Evolutionary conservation across 2,113 vertebrate genomes (phyloP).

Genomic region (Pseudonaja textilis): DNA sequence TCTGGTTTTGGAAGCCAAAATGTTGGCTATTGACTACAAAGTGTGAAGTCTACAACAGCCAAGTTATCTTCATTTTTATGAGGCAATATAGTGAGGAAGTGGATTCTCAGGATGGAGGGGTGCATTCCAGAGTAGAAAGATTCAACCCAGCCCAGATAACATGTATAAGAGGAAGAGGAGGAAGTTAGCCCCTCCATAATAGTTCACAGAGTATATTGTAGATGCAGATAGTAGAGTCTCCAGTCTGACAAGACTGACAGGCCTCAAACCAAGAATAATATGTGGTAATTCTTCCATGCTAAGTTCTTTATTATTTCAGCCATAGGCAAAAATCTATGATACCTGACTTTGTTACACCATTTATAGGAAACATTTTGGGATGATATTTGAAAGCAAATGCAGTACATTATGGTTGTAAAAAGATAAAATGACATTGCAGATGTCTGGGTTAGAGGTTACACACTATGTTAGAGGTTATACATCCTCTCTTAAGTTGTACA

Average conservation of each 20-base stretch:
- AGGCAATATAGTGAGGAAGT: neutral
- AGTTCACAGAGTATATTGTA: neutral
- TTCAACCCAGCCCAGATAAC: neutral
- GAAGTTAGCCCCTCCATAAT: neutral
- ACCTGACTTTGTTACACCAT: neutral
- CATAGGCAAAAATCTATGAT: neutral
- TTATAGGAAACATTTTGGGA: neutral
- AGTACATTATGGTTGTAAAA: neutral
- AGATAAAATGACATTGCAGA: neutral
- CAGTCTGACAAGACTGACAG: neutral
- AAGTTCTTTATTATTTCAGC: neutral
- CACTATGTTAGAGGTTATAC: neutral
- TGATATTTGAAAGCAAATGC: neutral
- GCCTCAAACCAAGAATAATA: neutral
- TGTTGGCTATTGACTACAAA: neutral
- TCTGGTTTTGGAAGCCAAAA: neutral
- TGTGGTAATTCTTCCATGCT: neutral
- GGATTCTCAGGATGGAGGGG: neutral
- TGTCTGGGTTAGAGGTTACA: neutral
- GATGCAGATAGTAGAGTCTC: too few species aligned
- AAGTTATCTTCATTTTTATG: neutral
- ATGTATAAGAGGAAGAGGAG: neutral
- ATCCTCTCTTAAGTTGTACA: neutral
- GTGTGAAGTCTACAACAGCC: neutral
- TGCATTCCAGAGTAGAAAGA: neutral